Evolutionary conservation across 2,113 vertebrate species (phyloP).

Genomic region (Gymnocephalus cernua): DNA sequence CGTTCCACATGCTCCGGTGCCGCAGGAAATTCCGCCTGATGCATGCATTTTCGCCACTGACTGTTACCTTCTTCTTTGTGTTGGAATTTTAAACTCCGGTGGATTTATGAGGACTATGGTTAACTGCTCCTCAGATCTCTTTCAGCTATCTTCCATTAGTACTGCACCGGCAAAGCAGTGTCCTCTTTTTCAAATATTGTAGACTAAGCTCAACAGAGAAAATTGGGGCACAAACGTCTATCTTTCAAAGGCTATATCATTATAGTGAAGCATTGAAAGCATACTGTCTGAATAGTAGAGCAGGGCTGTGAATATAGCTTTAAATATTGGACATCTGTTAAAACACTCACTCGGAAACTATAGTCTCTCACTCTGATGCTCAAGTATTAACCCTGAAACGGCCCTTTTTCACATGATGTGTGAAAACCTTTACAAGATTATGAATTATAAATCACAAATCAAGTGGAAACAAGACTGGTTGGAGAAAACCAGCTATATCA

Average conservation of each 20-base stretch:
- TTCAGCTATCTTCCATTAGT: slow-evolving; percentile 28
- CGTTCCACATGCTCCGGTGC: too few species aligned
- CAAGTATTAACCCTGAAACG: slow-evolving; percentile 11
- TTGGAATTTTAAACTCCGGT: too few species aligned
- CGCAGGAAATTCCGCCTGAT: too few species aligned
- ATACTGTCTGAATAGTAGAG: neutral
- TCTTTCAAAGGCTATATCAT: slow-evolving; percentile 10
- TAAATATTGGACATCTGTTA: neutral
- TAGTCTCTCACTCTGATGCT: neutral
- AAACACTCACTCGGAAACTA: neutral
- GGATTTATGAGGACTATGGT: too few species aligned
- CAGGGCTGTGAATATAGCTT: neutral
- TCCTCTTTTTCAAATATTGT: neutral
- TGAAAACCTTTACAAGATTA: neutral
- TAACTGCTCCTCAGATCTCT: too few species aligned
- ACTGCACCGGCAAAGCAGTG: neutral
- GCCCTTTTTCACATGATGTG: neutral
- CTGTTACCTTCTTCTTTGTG: too few species aligned
- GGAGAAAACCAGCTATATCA: neutral
- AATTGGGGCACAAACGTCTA: slow-evolving; percentile 4
- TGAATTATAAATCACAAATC: slow-evolving; percentile 13
- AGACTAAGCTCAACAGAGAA: slow-evolving; percentile 10
- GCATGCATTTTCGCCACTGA: too few species aligned
- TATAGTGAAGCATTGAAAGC: slow-evolving; percentile 15
- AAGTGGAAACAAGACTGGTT: neutral